phyloP scores from a whole-genome alignment of 1,140 invertebrate genomes.

The Teleopsis dalmanni region DNA sequence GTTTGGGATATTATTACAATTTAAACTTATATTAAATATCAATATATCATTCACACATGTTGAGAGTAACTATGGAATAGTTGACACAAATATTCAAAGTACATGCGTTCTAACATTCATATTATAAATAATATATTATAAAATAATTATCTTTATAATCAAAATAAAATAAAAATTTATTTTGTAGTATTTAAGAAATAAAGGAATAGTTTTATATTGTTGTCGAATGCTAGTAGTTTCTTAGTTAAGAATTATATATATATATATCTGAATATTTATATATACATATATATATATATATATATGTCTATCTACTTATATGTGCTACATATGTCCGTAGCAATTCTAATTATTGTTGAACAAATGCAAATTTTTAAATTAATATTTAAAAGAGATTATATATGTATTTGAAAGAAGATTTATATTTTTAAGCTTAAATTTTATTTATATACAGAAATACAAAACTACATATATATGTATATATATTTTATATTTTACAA shows the following conservation, averaged over 20 bases:
- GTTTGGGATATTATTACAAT: neutral
- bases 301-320: neutral
- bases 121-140: neutral
- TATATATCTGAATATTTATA: neutral
- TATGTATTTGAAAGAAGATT: no score
- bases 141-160: neutral
- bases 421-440: no score
- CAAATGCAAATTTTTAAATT: no score
- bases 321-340: no score
- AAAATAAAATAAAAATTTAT: neutral
- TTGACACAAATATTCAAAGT: slow-evolving; percentile 5
- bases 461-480: no score
- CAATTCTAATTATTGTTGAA: no score
- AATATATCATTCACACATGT: no score
- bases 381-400: no score
- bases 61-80: neutral
- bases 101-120: neutral
- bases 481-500: no score
- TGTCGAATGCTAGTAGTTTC: neutral
- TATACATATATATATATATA: neutral
- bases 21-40: no score
- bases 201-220: slow-evolving; percentile 2
- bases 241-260: slow-evolving; percentile 1
- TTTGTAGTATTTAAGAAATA: neutral
- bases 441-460: no score